Base-by-base conservation (phyloP, 2,888 invertebrate species). In the Molanna angustata region DNA sequence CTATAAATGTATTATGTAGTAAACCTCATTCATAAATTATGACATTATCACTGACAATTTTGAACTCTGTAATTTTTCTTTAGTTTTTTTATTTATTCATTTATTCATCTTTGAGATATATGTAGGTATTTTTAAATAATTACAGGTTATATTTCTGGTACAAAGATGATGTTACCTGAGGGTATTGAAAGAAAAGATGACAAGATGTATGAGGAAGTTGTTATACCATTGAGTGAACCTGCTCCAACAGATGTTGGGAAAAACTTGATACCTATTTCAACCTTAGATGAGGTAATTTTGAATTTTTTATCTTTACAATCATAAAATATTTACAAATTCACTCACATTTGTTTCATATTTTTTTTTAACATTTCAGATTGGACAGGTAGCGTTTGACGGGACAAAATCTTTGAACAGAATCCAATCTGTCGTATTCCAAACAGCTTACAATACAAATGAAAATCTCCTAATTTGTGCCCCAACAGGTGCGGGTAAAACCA, bases 401-500 rank as follows among this genome's bases (percentile, higher is more conserved):
- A 87, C 92, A 47, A 86, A 89, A 66, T 78, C 83, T 46, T 76
- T 99, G 27, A 99, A 99, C 72, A 80, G 89, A 49, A 97, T 99
- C 62, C 99, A 99, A 69, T 92, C 94, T 0, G 88, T 97, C 40
- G 98, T 99, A 0, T 99, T 88, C 70, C 86, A 93, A 55, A 86
- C 93, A 0, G 99, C 99, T 0, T 99, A 98, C 73, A 86, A 90
- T 63, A 93, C 92, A 2, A 96, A 97, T 67, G 95, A 99, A 68
- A 99, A 99, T 71, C 79, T 99, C 63, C 72, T 99, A 46, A 94
- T 99, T 51, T 98, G 98, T 71, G 99, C 99, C 0, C 99, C 99
- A 0, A 99, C 99, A 0, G 99, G 99, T 3, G 97, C 98, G 0
- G 99, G 99, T 20, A 99, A 99, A 74, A 99, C 99, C 0, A 99